phyloP scores from a whole-genome alignment of 1,140 invertebrate genomes.

The Propsilocerus akamusi region DNA sequence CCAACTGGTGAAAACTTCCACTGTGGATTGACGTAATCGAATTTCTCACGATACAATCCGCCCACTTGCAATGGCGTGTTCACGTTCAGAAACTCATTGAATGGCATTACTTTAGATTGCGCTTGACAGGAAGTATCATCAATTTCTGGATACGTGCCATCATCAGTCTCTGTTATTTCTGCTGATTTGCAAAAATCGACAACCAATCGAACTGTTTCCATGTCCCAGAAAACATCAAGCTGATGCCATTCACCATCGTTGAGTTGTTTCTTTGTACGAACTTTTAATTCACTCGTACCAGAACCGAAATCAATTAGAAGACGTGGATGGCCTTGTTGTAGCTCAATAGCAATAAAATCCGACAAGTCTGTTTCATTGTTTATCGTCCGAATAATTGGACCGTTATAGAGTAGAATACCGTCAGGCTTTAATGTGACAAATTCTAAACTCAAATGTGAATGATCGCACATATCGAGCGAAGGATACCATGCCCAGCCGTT shows the following conservation, averaged over 20 bases:
- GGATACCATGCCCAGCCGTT: constrained; percentile 48
- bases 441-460: constrained; percentile 46
- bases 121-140: constrained; percentile 40
- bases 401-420: constrained; percentile 49
- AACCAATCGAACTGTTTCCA: constrained; percentile 37
- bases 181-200: constrained; percentile 41
- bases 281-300: constrained; percentile 35
- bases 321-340: constrained; percentile 39
- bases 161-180: constrained; percentile 30
- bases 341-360: constrained; percentile 47
- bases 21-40: constrained; percentile 29
- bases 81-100: constrained; percentile 47
- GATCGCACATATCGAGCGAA: constrained; percentile 42
- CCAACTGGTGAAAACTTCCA: constrained; percentile 30
- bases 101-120: constrained; percentile 36
- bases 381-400: constrained; percentile 40
- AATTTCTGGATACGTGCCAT: constrained; percentile 30
- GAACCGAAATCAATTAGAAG: constrained; percentile 49
- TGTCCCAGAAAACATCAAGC: constrained; percentile 44
- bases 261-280: constrained; percentile 33
- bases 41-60: constrained; percentile 32
- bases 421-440: constrained; percentile 42
- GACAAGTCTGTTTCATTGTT: constrained; percentile 27
- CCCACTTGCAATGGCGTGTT: constrained; percentile 48
- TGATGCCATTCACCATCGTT: constrained; percentile 50